A percentile compares a stretch with the other conserved stretches of the same genome.
Conservation (phyloP, 2,888 invertebrate species). For the Metalampra italica region DNA sequence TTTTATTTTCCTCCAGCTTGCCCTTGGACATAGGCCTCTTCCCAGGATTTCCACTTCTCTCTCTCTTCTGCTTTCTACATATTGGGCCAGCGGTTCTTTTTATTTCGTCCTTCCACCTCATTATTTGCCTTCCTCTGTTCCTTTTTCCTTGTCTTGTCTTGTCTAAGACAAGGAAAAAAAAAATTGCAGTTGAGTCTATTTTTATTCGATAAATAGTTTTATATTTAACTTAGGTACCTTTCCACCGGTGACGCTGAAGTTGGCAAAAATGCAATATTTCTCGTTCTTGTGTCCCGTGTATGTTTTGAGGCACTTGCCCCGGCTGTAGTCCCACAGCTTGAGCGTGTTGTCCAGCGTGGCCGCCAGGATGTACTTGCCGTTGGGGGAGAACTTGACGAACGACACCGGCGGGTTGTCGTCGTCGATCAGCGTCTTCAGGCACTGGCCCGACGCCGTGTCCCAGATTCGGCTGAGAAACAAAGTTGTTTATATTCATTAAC, state of each 20-base stretch:
- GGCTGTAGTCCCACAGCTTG: slow-evolving; percentile 99
- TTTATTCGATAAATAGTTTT: too few relatives aligned
- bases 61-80: too few relatives aligned
- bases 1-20: too few relatives aligned
- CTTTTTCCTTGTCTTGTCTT: too few relatives aligned
- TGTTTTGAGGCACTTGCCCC: slow-evolving; percentile 98
- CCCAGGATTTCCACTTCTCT: too few relatives aligned
- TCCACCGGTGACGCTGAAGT: slow-evolving; percentile 99
- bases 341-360: slow-evolving; percentile 99
- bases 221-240: slow-evolving; percentile 80
- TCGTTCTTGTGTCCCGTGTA: slow-evolving; percentile 99
- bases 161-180: too few relatives aligned
- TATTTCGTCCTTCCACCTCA: too few relatives aligned
- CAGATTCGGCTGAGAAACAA: slow-evolving; percentile 91
- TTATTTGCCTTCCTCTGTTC: too few relatives aligned
- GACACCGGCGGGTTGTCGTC: slow-evolving; percentile 99
- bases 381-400: slow-evolving; percentile 99
- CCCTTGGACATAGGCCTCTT: too few relatives aligned
- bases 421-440: slow-evolving; percentile 98
- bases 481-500: not conserved
- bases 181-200: too few relatives aligned
- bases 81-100: too few relatives aligned
- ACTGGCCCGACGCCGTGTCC: slow-evolving; percentile 99
- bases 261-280: slow-evolving; percentile 99
- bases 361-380: slow-evolving; percentile 99